Percentiles rank a stretch among this genome's conserved stretches.
Evolutionary conservation across 2,113 vertebrate genomes (phyloP).

Genomic region (Lynx canadensis): DNA sequence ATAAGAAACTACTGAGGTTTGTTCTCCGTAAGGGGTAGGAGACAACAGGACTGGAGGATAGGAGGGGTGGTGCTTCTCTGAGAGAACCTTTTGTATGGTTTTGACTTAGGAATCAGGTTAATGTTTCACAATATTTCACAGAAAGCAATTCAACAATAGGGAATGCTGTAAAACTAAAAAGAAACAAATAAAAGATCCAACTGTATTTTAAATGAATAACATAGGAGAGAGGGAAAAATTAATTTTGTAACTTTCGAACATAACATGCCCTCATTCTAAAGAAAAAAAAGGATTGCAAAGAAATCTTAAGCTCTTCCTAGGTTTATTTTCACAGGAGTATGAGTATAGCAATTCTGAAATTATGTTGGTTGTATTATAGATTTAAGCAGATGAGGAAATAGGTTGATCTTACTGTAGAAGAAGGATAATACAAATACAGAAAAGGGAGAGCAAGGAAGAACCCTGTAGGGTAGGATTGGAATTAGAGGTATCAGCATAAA

Average conservation of each 20-base stretch:
- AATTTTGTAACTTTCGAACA: background rate
- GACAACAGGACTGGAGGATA: too few species aligned
- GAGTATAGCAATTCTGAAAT: background rate
- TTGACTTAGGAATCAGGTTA: background rate
- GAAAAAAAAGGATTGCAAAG: background rate
- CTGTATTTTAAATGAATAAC: background rate
- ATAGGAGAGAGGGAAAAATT: background rate
- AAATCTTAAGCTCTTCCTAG: background rate
- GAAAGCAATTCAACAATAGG: background rate
- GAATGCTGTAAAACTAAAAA: background rate
- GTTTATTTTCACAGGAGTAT: background rate
- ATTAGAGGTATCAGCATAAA: background rate
- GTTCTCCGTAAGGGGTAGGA: background rate
- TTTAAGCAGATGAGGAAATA: slow-evolving; percentile 16
- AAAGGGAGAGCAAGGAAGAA: background rate
- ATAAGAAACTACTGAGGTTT: background rate
- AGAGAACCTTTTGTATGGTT: background rate
- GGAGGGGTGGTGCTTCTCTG: background rate
- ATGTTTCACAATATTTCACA: background rate
- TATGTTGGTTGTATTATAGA: background rate
- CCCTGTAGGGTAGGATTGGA: background rate
- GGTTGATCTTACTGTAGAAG: background rate
- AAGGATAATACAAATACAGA: background rate
- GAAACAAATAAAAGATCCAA: background rate
- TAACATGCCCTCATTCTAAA: background rate